Conservation (phyloP, 2,888 invertebrate genomes). For the Tillus elongatus region DNA sequence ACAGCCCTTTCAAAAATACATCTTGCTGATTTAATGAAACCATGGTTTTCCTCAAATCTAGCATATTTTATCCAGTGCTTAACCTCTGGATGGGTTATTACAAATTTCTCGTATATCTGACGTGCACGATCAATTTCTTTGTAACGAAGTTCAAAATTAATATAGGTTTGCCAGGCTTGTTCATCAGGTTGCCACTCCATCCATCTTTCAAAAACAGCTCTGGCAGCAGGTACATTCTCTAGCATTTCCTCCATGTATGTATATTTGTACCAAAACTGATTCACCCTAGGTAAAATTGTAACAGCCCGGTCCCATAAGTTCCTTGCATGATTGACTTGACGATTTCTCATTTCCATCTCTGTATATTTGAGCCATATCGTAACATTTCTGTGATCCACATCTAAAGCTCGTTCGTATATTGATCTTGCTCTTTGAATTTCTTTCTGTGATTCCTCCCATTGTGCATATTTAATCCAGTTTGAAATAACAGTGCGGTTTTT, state of each 20-base stretch:
- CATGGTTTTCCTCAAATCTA: slow-evolving; percentile 90
- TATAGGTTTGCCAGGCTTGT: slow-evolving; percentile 99
- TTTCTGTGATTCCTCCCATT: slow-evolving; percentile 98
- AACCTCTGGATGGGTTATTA: slow-evolving; percentile 94
- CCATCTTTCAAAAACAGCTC: slow-evolving; percentile 95
- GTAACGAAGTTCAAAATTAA: slow-evolving; percentile 95
- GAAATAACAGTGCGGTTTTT: slow-evolving; percentile 93
- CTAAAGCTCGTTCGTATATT: slow-evolving; percentile 93
- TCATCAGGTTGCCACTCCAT: slow-evolving; percentile 99
- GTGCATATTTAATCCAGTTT: slow-evolving; percentile 99
- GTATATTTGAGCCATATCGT: slow-evolving; percentile 97
- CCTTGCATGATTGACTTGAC: slow-evolving; percentile 87
- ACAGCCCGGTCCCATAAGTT: slow-evolving; percentile 98
- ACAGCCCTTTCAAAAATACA: slow-evolving; percentile 89
- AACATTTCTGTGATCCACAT: slow-evolving; percentile 95
- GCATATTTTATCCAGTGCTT: slow-evolving; percentile 99
- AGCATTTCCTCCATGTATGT: slow-evolving; percentile 99
- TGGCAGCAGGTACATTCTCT: slow-evolving; percentile 84
- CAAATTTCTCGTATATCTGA: slow-evolving; percentile 89
- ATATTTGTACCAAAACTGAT: slow-evolving; percentile 99
- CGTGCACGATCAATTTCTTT: slow-evolving; percentile 93
- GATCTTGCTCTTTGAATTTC: slow-evolving; percentile 87
- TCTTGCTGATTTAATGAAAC: slow-evolving; percentile 82
- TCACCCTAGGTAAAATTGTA: slow-evolving; percentile 90
- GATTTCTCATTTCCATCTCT: slow-evolving; percentile 98